These are phyloP conservation scores for Hydrotaea diabolus DNA, from an alignment of 2,888 invertebrate species.

Conservation along the genomic window DNA sequence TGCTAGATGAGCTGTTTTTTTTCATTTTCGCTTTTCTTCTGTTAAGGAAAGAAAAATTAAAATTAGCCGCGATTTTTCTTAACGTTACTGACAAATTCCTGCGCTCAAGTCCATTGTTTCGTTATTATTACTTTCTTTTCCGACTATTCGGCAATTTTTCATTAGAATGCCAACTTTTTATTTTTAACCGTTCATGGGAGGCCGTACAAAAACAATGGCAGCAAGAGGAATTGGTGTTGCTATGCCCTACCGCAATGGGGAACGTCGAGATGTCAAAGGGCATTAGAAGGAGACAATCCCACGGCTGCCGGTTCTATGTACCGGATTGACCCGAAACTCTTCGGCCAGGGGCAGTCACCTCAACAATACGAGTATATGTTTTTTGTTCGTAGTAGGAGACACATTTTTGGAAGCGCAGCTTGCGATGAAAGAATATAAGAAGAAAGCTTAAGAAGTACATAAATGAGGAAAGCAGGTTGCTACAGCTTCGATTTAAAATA, in stretches of 20 bases:
- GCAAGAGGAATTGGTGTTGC: conserved; percentile 13
- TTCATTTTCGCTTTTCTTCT: conserved; percentile 22
- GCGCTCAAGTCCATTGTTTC: conserved; percentile 76
- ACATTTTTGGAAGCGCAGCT: no score
- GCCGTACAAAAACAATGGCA: neutral
- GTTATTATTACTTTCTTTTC: conserved; percentile 73
- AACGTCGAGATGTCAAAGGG: neutral
- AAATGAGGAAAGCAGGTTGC: no score
- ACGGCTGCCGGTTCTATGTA: no score
- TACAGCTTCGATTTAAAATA: no score
- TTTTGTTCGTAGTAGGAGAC: no score
- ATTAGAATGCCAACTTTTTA: conserved; percentile 62
- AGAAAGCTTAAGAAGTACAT: no score
- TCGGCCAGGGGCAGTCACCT: no score
- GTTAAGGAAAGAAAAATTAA: conserved; percentile 75
- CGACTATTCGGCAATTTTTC: conserved; percentile 59
- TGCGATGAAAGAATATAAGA: no score
- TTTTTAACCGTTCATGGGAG: conserved; percentile 42
- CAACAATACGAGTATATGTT: no score
- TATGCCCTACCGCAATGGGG: neutral
- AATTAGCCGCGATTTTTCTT: conserved; percentile 80
- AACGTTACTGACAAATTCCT: conserved; percentile 57
- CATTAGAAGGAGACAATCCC: no score
- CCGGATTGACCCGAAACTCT: no score
- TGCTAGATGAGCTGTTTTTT: conserved; percentile 59